phyloP scores from a whole-genome alignment of 2,888 invertebrate species.

The Podotricha telesiphe region DNA sequence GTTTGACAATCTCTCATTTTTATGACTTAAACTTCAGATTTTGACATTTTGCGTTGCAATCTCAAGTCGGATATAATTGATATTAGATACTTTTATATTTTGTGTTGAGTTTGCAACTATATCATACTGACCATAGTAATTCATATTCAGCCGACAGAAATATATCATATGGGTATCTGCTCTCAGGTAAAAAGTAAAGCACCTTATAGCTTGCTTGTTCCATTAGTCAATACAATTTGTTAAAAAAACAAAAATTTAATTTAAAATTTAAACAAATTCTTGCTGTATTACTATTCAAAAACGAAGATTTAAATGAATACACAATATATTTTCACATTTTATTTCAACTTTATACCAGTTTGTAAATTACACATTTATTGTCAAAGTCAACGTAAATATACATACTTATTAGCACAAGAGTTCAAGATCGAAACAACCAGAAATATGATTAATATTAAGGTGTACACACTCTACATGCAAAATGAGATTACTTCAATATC shows the following conservation, averaged over 20 bases:
- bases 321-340: constrained; percentile 64
- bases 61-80: background rate
- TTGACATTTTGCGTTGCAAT: background rate
- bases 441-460: constrained; percentile 30
- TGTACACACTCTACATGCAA: constrained; percentile 27
- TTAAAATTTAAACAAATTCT: background rate
- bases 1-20: background rate
- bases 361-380: constrained; percentile 81
- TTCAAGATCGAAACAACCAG: constrained; percentile 48
- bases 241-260: too few species aligned
- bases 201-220: too few species aligned
- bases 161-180: too few species aligned
- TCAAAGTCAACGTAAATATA: constrained; percentile 79
- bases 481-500: constrained; percentile 11
- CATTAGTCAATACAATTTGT: too few species aligned
- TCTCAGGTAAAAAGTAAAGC: too few species aligned
- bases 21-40: background rate
- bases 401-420: constrained; percentile 64
- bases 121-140: too few species aligned
- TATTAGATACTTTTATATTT: background rate
- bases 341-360: constrained; percentile 67
- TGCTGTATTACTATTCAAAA: background rate
- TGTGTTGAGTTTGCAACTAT: background rate
- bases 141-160: too few species aligned
- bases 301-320: constrained; percentile 14